Base-by-base conservation (phyloP, 2,888 invertebrate species). In the Lamellibrachia columna region DNA sequence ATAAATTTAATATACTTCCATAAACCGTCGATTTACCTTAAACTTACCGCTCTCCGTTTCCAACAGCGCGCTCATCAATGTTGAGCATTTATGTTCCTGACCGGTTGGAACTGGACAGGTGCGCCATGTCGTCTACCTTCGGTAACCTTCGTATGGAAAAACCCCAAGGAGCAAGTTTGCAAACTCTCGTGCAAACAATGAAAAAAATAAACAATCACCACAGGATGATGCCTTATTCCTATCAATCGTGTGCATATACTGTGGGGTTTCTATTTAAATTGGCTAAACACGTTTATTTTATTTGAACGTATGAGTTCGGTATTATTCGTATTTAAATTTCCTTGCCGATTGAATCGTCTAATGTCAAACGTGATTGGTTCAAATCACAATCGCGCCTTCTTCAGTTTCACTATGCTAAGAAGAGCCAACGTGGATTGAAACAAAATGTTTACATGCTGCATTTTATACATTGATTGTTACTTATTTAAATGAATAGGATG, bases 41-140 rank as follows among this genome's bases (percentile, higher is more conserved):
- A 52, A 40, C 92, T 91, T 58, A n/a, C n/a, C 28, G 60, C 53
- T 91, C 91, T 92, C 28, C 90, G 91, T 28, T 60, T 60, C 90
- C 53, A 53, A 60, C n/a, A 58, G 40, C n/a, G 75, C 75, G 15
- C 75, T 15, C 75, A 75, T 75, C 75, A 75, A 75, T 75, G 75
- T 91, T 91, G 75, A 91, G 75, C 92, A 92, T 91, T 91, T 91
- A 92, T 92, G 93, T 91, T 90, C 90, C 90, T 90, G 90, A 96
- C 96, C 96, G 96, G 96, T 96, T 96, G 95, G 94, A 96, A 96
- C 96, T 96, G 96, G 96, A 95, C 91, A 92, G 90, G 90, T 90
- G 93, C 94, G 94, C 94, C 94, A 94, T 94, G 94, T 94, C 95
- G 94, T 94, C 93, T 90, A 91, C 91, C 92, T 93, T 95, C 96